These are phyloP conservation scores for Momotus momota DNA, from an alignment of 2,797 vertebrate species.

Conservation along the genomic window DNA sequence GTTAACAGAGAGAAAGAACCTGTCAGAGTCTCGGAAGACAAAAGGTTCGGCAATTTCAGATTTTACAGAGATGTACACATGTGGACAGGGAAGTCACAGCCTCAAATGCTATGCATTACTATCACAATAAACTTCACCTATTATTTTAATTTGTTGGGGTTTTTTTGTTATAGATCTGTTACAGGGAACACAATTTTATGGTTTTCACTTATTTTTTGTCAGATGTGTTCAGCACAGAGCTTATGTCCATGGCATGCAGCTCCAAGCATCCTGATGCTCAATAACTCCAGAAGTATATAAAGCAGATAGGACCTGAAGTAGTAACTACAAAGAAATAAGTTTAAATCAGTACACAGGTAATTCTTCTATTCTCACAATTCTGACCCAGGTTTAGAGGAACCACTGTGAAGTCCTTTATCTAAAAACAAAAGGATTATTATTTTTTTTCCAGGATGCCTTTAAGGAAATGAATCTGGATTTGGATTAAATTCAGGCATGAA, in stretches of 20 bases:
- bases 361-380: conserved; percentile 3
- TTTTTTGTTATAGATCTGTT: neutral
- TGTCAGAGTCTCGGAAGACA: neutral
- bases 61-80: neutral
- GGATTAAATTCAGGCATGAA: neutral
- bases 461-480: neutral
- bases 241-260: neutral
- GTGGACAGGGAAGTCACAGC: neutral
- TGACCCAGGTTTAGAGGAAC: conserved; percentile 14
- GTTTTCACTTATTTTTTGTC: neutral
- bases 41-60: neutral
- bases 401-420: neutral
- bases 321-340: neutral
- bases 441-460: neutral
- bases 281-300: neutral
- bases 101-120: neutral
- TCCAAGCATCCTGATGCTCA: neutral
- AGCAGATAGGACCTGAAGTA: neutral
- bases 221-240: neutral
- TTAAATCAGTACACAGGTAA: neutral
- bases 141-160: neutral
- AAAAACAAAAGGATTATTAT: neutral
- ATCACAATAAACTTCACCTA: neutral
- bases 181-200: neutral
- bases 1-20: neutral